These are phyloP conservation scores for Ctenodactylus gundi DNA, from an alignment of 2,113 vertebrate genomes.

Conservation along the genomic window DNA sequence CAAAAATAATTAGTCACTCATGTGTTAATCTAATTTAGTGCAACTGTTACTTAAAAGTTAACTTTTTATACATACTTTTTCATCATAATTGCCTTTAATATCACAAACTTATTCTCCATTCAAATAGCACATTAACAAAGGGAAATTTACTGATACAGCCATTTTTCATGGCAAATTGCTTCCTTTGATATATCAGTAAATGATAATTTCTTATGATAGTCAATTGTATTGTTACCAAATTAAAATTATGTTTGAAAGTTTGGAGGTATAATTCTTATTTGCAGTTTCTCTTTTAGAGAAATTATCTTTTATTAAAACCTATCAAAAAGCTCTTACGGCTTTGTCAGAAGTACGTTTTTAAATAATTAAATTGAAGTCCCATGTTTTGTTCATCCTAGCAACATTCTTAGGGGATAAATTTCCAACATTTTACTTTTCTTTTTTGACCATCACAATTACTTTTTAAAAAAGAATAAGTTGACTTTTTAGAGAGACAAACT, in stretches of 20 bases:
- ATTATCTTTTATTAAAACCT: background rate
- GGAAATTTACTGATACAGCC: background rate
- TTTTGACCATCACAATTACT: background rate
- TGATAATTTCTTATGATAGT: background rate
- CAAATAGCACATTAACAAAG: background rate
- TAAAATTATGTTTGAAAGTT: slow-evolving; percentile 34
- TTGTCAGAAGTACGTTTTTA: slow-evolving; percentile 3
- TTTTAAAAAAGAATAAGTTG: background rate
- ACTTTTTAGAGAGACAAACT: background rate
- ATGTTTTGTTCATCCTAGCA: background rate
- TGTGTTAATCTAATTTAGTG: background rate
- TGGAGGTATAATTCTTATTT: background rate
- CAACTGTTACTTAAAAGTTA: slow-evolving; percentile 13
- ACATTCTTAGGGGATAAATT: slow-evolving; percentile 11
- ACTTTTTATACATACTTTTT: background rate
- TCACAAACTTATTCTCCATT: background rate
- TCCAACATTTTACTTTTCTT: background rate
- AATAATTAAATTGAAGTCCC: slow-evolving; percentile 23
- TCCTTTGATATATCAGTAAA: background rate
- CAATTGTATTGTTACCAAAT: background rate
- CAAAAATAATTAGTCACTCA: slow-evolving; percentile 33
- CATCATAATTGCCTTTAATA: background rate
- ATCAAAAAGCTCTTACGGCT: slow-evolving; percentile 19
- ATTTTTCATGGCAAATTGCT: slow-evolving; percentile 9
- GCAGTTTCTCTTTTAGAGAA: background rate